A percentile compares a stretch with the other conserved stretches of the same genome.
Conservation (phyloP, 2,888 invertebrate genomes). For the Lobophora halterata region DNA sequence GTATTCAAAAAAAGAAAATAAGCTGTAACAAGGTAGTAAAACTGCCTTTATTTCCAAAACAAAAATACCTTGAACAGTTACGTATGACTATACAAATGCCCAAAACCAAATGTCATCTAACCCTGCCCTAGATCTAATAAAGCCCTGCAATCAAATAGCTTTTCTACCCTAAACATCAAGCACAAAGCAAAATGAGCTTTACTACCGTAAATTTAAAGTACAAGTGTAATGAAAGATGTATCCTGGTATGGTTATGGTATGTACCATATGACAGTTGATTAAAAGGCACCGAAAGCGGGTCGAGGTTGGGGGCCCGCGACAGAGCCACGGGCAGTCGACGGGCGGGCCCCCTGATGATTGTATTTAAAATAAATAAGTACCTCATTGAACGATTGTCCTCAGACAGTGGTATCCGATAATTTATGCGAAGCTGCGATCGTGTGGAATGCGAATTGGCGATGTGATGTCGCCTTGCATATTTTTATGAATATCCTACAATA, state of each 20-base stretch:
- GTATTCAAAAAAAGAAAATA: too few species aligned
- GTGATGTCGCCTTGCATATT: conserved; percentile 9
- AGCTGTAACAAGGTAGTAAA: too few species aligned
- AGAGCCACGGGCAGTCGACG: conserved; percentile 73
- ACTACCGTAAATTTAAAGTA: neutral
- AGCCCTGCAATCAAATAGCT: conserved; percentile 68
- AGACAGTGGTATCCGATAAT: conserved; percentile 51
- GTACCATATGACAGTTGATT: conserved; percentile 76
- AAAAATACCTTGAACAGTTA: neutral
- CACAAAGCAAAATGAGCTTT: conserved; percentile 32
- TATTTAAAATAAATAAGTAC: conserved; percentile 81
- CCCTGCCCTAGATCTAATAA: conserved; percentile 62
- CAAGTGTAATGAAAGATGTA: neutral
- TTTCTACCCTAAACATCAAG: conserved; percentile 38
- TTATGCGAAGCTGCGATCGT: conserved; percentile 40
- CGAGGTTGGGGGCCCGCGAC: conserved; percentile 77
- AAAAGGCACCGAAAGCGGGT: conserved; percentile 75
- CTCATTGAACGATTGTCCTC: conserved; percentile 80
- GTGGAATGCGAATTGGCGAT: conserved; percentile 23
- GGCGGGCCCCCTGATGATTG: conserved; percentile 75
- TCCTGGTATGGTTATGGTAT: conserved; percentile 14
- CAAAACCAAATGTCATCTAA: conserved; percentile 43
- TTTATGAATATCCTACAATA: conserved; percentile 10
- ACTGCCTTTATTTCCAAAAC: conserved; percentile 1
- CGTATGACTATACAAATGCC: conserved; percentile 14